Evolutionary conservation across 2,888 invertebrate species (phyloP), one percentile per base, ranked within the genome.

Genomic region (Spodoptera exigua): DNA sequence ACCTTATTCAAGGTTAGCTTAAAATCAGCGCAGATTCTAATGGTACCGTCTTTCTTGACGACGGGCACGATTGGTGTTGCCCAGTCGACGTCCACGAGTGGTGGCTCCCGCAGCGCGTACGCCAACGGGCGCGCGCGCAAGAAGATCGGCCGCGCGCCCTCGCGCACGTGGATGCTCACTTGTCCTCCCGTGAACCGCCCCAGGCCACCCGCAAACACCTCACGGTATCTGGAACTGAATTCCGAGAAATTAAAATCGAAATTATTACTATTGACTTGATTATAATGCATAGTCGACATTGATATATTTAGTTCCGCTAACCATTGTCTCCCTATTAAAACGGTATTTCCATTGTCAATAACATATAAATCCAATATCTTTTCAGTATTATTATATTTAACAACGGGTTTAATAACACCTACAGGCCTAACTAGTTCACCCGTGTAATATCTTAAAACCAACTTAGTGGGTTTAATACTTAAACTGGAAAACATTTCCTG

Each of bases 181-280:
- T 14, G 7, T 9, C 37, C 37, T 4, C 37, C n/a, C n/a, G n/a
- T n/a, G n/a, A n/a, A n/a, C n/a, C n/a, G n/a, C n/a, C n/a, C n/a
- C n/a, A n/a, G n/a, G n/a, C n/a, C n/a, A n/a, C n/a, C 34, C 45
- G 14, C 45, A 34, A 45, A 45, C 45, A 45, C 45, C 34, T 45
- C 34, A 45, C 45, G 0, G 34, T 45, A 45, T 45, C 45, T 45
- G 45, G 45, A 45, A 45, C 32, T 37, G 39, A 43, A 41, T 17
- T 32, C 45, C 14, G 32, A 32, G 12, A 45, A 14, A 32, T 36
- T 43, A 41, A 35, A 47, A n/a, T n/a, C n/a, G n/a, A n/a, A n/a
- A n/a, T n/a, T n/a, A n/a, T n/a, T n/a, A n/a, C n/a, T n/a, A n/a
- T n/a, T n/a, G n/a, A n/a, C n/a, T n/a, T n/a, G n/a, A n/a, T n/a